Evolutionary conservation across 2,888 invertebrate genomes (phyloP), one percentile per base, ranked within the genome.

Genomic region (Tridacna crocea): DNA sequence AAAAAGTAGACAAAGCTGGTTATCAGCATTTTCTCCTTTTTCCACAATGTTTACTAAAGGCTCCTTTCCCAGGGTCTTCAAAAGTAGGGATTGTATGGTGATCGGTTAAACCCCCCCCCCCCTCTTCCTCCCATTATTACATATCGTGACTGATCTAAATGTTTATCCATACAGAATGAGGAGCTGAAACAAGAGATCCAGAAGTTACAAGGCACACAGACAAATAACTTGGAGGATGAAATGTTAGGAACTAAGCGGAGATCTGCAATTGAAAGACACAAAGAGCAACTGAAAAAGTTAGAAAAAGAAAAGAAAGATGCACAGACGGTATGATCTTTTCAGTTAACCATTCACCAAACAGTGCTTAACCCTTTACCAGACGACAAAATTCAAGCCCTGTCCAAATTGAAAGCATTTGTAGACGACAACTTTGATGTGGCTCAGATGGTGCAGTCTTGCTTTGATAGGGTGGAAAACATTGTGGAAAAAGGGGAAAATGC

Each of bases 291-390:
- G 10, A 90, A 91, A 51, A 92, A 91, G 72, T 66, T 93, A 46
- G 94, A 93, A 68, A 93, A 90, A 80, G 94, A 94, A 63, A 88
- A 92, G 60, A 93, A 92, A 88, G 94, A 94, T 51, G 86, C 91
- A 24, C 92, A 92, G 70, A 93, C 93, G 90, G 94, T 94, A 63
- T n/a, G 84, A 66, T 4, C 65, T 27, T 27, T 26, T 36, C 8
- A 36, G 36, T 36, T n/a, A n/a, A n/a, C n/a, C n/a, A n/a, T n/a
- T n/a, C n/a, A n/a, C n/a, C n/a, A n/a, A n/a, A n/a, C n/a, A n/a
- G n/a, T n/a, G n/a, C n/a, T n/a, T n/a, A n/a, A n/a, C n/a, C n/a
- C n/a, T n/a, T n/a, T n/a, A n/a, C n/a, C n/a, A n/a, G n/a, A n/a
- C n/a, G n/a, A n/a, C n/a, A n/a, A n/a, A n/a, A n/a, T n/a, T n/a